Base-by-base conservation (phyloP, 2,113 vertebrate species). In the Bombycilla garrulus region DNA sequence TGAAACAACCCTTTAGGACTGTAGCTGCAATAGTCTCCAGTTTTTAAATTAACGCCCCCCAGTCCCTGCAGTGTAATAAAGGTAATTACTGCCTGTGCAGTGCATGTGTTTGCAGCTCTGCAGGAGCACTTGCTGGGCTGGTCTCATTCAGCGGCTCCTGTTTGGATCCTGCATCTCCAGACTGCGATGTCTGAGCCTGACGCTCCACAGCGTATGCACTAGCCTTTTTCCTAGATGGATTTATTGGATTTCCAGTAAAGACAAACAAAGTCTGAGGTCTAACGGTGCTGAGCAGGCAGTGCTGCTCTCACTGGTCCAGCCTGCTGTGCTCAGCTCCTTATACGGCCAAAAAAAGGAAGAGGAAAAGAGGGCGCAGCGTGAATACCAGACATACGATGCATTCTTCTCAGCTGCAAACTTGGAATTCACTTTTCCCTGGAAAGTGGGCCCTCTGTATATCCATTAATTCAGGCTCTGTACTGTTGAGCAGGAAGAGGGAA, bases 161-260 rank as follows among this genome's bases (percentile, higher is more conserved):
- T 64, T 92, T 58, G 74, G 73, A 62, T 89, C 62, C 70, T 15
- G 26, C 11, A 20, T 93, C 76, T 86, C 74, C 50, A 62, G 74
- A 89, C 33, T 0, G 0, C 4, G 26, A 12, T 38, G 17, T 81
- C 54, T 86, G 96, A 88, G 80, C 86, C 61, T 31, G 64, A 45
- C 7, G 28, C 81, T 87, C 94, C 53, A n/a, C 12, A 44, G 88
- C 53, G 38, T 82, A 56, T 53, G 77, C 58, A 20, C 38, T n/a
- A 44, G 60, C 71, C 35, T 83, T 93, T 97, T 98, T 98, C 97
- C 97, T 98, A 91, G 98, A 97, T 95, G 94, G 81, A 95, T 95
- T 92, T 91, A 91, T 92, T 65, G 40, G 89, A 92, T 97, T 98
- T 98, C 97, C 98, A 98, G 96, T 97, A 97, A 98, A 97, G 96